A percentile compares a stretch with the other conserved stretches of the same genome.
These are phyloP conservation scores for Branchinecta lynchi DNA, from an alignment of 1,140 invertebrate species.

Conservation along the genomic window DNA sequence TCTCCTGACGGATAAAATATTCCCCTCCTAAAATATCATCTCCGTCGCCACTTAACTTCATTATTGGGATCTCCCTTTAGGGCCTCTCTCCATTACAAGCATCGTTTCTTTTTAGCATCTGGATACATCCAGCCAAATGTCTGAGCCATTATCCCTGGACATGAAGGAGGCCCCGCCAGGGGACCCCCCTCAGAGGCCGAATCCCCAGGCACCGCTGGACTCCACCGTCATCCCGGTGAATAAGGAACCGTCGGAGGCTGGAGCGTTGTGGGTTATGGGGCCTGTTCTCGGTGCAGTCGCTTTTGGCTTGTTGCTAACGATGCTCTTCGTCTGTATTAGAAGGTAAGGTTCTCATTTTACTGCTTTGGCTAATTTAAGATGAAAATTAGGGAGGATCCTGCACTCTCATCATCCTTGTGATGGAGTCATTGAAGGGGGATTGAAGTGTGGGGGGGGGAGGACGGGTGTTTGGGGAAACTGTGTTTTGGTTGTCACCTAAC, in stretches of 20 bases:
- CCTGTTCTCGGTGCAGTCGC: constrained; percentile 35
- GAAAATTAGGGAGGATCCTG: not conserved
- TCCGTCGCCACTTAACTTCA: too few relatives aligned
- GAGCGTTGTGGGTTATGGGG: constrained; percentile 59
- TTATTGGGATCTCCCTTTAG: too few relatives aligned
- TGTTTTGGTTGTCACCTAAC: too few relatives aligned
- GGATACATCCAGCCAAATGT: constrained; percentile 88
- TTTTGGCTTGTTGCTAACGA: constrained; percentile 31
- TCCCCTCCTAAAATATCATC: too few relatives aligned
- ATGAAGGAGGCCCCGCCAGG: constrained; percentile 74
- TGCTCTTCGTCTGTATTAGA: constrained; percentile 33
- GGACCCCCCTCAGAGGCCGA: constrained; percentile 64
- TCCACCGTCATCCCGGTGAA: constrained; percentile 53
- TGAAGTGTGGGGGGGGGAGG: too few relatives aligned
- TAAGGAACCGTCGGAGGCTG: constrained; percentile 58
- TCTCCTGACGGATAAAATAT: too few relatives aligned
- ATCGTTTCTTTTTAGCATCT: constrained; percentile 43
- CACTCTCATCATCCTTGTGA: too few relatives aligned
- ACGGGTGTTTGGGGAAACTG: too few relatives aligned
- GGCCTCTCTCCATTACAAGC: too few relatives aligned
- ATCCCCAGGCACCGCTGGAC: constrained; percentile 54
- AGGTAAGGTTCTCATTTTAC: constrained; percentile 25
- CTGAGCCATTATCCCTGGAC: constrained; percentile 66
- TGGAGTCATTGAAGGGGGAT: too few relatives aligned
- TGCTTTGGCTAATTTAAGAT: not conserved